Evolutionary conservation across 2,113 vertebrate genomes (phyloP), one percentile per base, ranked within the genome.

Genomic region (Pseudorhombus dupliciocellatus): DNA sequence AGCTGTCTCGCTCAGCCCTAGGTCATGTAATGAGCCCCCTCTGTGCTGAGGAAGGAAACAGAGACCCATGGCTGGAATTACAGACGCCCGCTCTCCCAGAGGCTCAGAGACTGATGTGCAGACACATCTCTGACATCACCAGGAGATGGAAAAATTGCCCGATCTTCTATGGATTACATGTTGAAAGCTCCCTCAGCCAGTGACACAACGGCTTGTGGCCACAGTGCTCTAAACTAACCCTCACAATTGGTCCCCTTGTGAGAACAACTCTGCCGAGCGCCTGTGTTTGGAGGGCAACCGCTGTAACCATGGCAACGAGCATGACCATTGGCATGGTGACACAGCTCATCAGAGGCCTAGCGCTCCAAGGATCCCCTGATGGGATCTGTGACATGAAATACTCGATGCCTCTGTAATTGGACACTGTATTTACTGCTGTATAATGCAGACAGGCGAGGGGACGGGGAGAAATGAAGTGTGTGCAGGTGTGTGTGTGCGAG

Each of bases 21-120:
- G 31, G 70, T 87, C 86, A 91, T 80, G 60, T 70, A 84, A 91
- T 81, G 75, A 83, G 66, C 57, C 65, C 64, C 70, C n/a, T 66
- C 34, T 58, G 74, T 82, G 48, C 81, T 70, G 44, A 81, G 72
- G 74, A 70, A 77, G 85, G 89, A 92, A 91, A 87, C 84, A 65
- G 90, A 91, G 83, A 87, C 82, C 66, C 2, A 0, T 53, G 85
- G 73, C 87, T 94, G 90, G 79, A 93, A 94, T 94, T 94, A 91
- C 92, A 93, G 67, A 77, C 67, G 42, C 51, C 25, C 1, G 18
- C 74, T 80, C 80, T 51, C 69, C 70, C 55, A 77, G 65, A 51
- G 40, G 62, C 77, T 52, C 66, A 46, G 63, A 59, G 65, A 74
- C 58, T 25, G 58, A 81, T 54, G 69, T 70, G 58, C 60, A 40